A percentile compares a stretch with the other conserved stretches of the same genome.
These are phyloP conservation scores for Rotaria sp. DNA, from an alignment of 2,888 invertebrate species.

Conservation along the genomic window DNA sequence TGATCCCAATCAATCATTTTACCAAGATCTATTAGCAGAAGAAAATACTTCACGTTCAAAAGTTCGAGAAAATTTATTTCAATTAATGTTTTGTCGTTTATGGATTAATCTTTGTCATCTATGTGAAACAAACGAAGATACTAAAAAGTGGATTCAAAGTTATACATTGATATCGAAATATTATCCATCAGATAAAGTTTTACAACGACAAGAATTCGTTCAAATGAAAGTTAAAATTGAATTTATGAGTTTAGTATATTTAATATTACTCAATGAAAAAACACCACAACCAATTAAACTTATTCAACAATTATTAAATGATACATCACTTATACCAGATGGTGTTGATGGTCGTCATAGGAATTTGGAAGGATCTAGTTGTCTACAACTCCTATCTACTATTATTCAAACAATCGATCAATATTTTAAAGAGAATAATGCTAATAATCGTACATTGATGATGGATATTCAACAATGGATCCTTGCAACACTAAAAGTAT, in stretches of 20 bases:
- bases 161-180: conserved; percentile 9
- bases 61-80: neutral
- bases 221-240: neutral
- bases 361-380: neutral
- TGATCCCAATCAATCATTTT: neutral
- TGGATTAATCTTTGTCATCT: neutral
- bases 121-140: neutral
- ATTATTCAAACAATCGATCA: neutral
- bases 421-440: neutral
- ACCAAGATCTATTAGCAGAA: neutral
- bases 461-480: conserved; percentile 24
- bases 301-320: neutral
- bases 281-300: neutral
- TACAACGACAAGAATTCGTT: neutral
- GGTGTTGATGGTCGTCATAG: neutral
- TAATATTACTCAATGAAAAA: neutral
- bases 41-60: neutral
- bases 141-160: neutral
- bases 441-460: neutral
- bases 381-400: neutral
- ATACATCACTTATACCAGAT: neutral
- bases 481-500: neutral
- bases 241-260: neutral
- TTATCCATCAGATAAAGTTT: neutral
- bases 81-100: neutral